Conservation (phyloP, 2,113 vertebrate species). For the Podilymbus podiceps region DNA sequence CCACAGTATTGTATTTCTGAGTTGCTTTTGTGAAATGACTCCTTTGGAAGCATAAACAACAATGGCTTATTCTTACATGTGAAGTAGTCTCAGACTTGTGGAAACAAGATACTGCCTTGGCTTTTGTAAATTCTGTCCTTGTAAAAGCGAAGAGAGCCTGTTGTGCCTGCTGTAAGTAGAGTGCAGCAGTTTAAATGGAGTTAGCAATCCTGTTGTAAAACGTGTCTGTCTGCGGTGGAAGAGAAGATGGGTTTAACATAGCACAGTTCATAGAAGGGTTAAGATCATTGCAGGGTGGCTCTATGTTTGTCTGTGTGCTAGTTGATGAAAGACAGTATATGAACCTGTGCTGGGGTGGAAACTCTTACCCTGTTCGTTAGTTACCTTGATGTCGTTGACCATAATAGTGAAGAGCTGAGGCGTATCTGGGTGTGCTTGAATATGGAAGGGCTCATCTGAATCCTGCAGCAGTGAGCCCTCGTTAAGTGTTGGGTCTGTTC, state of each 20-base stretch:
- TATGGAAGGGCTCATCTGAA: not conserved
- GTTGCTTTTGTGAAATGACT: not conserved
- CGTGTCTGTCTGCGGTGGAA: not conserved
- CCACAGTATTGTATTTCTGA: not conserved
- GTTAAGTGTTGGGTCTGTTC: not conserved
- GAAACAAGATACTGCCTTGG: not conserved
- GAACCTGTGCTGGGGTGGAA: not conserved
- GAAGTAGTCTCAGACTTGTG: not conserved
- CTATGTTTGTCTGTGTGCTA: not conserved
- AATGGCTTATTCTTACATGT: not conserved
- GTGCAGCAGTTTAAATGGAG: not conserved
- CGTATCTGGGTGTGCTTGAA: not conserved
- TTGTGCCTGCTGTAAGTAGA: not conserved
- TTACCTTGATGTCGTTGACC: not conserved
- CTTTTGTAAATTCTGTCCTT: not conserved
- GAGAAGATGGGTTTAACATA: not conserved
- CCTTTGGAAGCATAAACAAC: not conserved
- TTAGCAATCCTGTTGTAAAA: not conserved
- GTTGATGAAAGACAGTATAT: not conserved
- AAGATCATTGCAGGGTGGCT: not conserved
- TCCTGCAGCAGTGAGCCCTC: not conserved
- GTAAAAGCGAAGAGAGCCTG: not conserved
- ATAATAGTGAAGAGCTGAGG: not conserved
- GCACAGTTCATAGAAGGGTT: not conserved
- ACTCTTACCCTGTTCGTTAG: not conserved